Conservation (phyloP, 2,113 vertebrate genomes). For the Saiga tatarica region DNA sequence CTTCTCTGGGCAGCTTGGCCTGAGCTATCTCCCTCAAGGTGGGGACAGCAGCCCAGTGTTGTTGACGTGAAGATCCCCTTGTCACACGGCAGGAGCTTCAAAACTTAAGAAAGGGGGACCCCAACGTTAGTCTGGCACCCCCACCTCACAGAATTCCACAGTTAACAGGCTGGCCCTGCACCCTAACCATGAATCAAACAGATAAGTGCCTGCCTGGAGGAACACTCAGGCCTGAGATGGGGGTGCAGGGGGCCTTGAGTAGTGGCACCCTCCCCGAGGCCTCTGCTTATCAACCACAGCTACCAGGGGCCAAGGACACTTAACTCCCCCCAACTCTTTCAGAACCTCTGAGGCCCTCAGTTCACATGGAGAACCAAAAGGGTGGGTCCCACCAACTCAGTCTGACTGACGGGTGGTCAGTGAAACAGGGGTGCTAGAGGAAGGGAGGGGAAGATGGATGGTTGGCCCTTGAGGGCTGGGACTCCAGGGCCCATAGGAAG, state of each 20-base stretch:
- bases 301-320: not conserved
- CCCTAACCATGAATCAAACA: not conserved
- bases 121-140: not conserved
- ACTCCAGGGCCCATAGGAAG: not conserved
- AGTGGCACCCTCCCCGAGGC: not conserved
- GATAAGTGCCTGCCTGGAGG: not conserved
- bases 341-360: not conserved
- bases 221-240: not conserved
- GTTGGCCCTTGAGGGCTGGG: too few species aligned
- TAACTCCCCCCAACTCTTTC: not conserved
- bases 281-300: not conserved
- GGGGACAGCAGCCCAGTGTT: not conserved
- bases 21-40: not conserved
- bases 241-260: not conserved
- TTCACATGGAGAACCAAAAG: not conserved
- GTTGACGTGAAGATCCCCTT: not conserved
- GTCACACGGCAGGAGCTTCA: not conserved
- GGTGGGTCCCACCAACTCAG: not conserved
- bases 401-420: not conserved
- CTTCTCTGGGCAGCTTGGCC: not conserved
- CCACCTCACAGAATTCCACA: fast-evolving
- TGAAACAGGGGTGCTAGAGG: not conserved
- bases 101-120: not conserved
- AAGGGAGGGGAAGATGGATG: not conserved
- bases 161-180: not conserved